Conservation (phyloP, 1,140 invertebrate genomes). For the Drosophila sechellia region DNA sequence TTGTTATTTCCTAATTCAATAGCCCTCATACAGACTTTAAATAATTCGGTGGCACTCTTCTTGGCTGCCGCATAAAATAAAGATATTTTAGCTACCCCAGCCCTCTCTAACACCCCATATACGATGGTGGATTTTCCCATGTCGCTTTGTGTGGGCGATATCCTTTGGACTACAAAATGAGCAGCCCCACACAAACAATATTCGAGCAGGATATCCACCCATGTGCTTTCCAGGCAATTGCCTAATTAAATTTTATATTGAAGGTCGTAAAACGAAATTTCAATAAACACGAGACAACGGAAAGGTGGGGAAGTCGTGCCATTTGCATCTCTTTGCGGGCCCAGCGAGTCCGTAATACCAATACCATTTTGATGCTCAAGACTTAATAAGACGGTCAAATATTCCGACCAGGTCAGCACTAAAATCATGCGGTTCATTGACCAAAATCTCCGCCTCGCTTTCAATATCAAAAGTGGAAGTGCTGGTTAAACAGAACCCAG, state of each 20-base stretch:
- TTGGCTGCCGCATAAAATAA: conserved; percentile 49
- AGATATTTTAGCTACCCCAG: conserved; percentile 48
- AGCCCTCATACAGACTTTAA: background rate
- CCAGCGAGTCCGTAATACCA: conserved; percentile 52
- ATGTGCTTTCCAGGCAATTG: conserved; percentile 66
- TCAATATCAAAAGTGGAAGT: conserved; percentile 69
- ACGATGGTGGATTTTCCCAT: conserved; percentile 32
- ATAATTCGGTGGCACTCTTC: background rate
- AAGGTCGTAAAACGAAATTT: conserved; percentile 77
- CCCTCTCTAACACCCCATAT: conserved; percentile 46
- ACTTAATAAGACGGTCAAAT: conserved; percentile 58
- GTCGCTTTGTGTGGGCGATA: background rate
- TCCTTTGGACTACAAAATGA: conserved; percentile 22
- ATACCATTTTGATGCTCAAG: conserved; percentile 9
- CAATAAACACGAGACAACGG: conserved; percentile 61
- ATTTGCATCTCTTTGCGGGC: conserved; percentile 47
- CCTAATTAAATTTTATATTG: conserved; percentile 80
- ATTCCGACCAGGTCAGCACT: conserved; percentile 53
- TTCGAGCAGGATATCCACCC: conserved; percentile 25
- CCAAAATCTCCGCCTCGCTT: conserved; percentile 61
- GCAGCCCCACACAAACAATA: conserved; percentile 15
- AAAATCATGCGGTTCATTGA: conserved; percentile 80
- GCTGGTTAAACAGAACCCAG: conserved; percentile 32
- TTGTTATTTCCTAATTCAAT: conserved; percentile 9
- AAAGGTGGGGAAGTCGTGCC: conserved; percentile 22